Evolutionary conservation across 2,113 vertebrate species (phyloP).

Genomic region (Galemys pyrenaicus): DNA sequence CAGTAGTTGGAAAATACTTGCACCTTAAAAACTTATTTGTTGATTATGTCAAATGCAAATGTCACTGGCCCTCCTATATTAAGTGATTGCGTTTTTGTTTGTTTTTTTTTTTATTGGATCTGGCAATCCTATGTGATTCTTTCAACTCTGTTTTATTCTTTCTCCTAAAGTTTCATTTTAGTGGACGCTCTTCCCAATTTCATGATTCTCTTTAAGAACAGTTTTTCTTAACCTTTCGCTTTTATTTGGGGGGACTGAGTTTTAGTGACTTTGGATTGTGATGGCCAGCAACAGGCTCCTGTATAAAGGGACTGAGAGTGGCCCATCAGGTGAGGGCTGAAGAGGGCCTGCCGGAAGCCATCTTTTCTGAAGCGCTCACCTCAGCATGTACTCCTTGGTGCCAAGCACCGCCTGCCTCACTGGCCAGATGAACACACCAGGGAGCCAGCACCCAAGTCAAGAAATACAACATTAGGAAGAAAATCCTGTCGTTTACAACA

Average conservation of each 20-base stretch:
- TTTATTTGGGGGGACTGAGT: background rate
- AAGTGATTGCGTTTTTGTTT: background rate
- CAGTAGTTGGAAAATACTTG: background rate
- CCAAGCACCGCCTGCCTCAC: background rate
- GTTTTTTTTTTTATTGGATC: background rate
- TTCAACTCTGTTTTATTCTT: background rate
- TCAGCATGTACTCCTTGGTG: background rate
- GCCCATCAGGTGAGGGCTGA: background rate
- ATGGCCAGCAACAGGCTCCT: background rate
- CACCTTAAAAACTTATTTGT: too few species aligned
- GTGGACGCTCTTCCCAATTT: background rate
- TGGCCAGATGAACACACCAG: background rate
- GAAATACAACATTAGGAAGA: background rate
- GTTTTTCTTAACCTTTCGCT: background rate
- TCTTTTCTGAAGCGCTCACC: background rate
- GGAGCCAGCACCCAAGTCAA: background rate
- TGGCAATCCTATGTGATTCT: conserved; percentile 2
- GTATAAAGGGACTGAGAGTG: background rate
- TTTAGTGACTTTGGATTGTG: background rate
- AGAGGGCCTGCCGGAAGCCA: background rate
- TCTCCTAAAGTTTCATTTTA: conserved; percentile 28
- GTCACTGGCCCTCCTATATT: background rate
- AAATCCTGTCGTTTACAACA: background rate
- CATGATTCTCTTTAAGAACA: background rate
- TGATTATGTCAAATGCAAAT: conserved; percentile 8